These are phyloP conservation scores for Grapholita molesta DNA, from an alignment of 1,140 invertebrate species.

Conservation along the genomic window DNA sequence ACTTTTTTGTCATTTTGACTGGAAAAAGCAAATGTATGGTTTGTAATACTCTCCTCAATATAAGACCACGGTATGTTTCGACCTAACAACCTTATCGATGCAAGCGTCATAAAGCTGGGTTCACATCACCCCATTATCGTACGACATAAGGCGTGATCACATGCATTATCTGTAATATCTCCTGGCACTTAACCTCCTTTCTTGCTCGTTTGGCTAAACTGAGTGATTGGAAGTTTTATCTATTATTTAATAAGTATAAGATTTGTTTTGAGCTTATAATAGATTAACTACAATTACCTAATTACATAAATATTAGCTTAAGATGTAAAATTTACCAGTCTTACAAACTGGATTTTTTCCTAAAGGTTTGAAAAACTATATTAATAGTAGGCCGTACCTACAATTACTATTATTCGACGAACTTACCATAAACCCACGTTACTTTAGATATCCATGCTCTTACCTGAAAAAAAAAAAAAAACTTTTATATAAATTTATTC, in stretches of 20 bases:
- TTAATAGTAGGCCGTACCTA: too few relatives aligned
- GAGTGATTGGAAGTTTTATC: not conserved
- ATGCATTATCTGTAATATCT: slow-evolving; percentile 13
- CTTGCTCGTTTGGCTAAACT: slow-evolving; percentile 5
- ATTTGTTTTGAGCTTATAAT: not conserved
- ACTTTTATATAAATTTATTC: not conserved
- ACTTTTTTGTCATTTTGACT: too few relatives aligned
- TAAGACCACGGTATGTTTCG: not conserved
- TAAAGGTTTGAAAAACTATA: too few relatives aligned
- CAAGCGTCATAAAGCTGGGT: not conserved
- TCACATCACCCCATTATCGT: slow-evolving; percentile 7
- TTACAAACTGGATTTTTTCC: too few relatives aligned
- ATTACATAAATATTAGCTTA: not conserved
- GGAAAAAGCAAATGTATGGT: too few relatives aligned
- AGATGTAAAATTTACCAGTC: not conserved
- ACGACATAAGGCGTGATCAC: slow-evolving; percentile 1
- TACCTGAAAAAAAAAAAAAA: not conserved
- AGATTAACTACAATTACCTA: not conserved
- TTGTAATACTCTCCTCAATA: not conserved
- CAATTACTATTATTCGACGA: too few relatives aligned
- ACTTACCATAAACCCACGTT: not conserved
- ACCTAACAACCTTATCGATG: not conserved
- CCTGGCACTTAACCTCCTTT: slow-evolving; percentile 3
- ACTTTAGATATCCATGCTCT: not conserved
- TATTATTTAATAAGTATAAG: not conserved